Evolutionary conservation across 2,797 vertebrate species (phyloP), one percentile per base, ranked within the genome.

Genomic region (Enteromius mattozi): DNA sequence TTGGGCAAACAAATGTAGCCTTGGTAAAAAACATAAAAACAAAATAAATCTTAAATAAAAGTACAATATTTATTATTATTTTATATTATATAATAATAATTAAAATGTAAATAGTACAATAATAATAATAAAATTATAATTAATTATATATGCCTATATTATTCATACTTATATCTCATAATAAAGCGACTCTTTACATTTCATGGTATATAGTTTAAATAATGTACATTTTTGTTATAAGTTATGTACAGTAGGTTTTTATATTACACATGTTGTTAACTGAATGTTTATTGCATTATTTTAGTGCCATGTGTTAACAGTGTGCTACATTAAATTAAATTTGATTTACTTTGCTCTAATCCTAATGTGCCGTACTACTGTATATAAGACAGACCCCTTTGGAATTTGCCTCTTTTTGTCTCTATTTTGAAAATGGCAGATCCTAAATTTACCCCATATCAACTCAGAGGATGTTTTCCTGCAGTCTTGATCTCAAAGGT

Each of bases 361-460:
- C 49, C 6, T 33, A n/a, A 71, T 33, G 51, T 61, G 35, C 33
- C 2, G 21, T 79, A 21, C 27, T 49, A 27, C 27, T 27, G 27
- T 27, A n/a, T 42, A 13, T 37, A 51, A 42, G 0, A 71, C 17
- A 3, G 21, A 51, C 37, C 3, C 2, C 27, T 24, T 10, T 59
- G 3, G 24, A 45, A 59, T 71, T 42, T 37, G 5, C 5, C 9
- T 56, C 16, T 19, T 45, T 83, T 49, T 65, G 72, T 84, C 61
- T 42, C 59, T 78, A 10, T 45, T 85, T 85, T 61, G 3, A 68
- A 82, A 51, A 65, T 59, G 45, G 21, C 72, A 27, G 49, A 7
- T 71, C 54, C 14, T 63, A 35, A 66, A 84, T 56, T 45, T 37
- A 56, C 69, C 65, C 70, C 51, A 45, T 54, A n/a, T 56, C 75